phyloP scores from a whole-genome alignment of 2,797 vertebrate genomes.

The Tenualosa ilisha region DNA sequence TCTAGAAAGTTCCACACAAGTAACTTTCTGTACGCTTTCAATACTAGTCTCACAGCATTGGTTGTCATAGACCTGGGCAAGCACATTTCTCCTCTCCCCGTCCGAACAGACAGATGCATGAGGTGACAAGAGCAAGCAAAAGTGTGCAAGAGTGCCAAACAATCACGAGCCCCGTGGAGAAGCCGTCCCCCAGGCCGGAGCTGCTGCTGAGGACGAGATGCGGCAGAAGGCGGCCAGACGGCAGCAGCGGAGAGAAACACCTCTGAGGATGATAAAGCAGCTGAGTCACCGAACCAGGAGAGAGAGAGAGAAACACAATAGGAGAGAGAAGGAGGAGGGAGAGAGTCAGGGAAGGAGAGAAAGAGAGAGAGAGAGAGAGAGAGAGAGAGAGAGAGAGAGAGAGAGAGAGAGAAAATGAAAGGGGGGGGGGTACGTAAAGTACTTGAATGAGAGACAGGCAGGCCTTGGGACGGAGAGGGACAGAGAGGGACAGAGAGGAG shows the following conservation, averaged over 20 bases:
- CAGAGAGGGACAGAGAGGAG: not conserved
- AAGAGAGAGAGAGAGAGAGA: not conserved
- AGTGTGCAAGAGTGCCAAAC: not conserved
- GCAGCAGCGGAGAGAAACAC: not conserved
- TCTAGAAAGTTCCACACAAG: not conserved
- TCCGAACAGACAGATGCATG: not conserved
- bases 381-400: not conserved
- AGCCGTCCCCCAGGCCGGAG: not conserved
- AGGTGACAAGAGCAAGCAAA: not conserved
- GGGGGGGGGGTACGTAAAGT: not conserved
- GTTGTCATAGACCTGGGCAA: not conserved
- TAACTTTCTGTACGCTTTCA: not conserved
- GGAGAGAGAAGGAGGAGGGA: not conserved
- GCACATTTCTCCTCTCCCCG: not conserved
- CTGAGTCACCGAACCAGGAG: constrained; percentile 51
- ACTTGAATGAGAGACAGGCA: not conserved
- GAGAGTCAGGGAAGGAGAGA: constrained; percentile 21
- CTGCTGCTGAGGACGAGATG: not conserved
- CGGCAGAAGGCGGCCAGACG: not conserved
- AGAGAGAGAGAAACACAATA: not conserved
- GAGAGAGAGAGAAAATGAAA: not conserved
- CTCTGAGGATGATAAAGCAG: constrained; percentile 27
- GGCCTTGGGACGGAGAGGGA: not conserved
- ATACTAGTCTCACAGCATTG: not conserved
- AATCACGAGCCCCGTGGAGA: not conserved